Evolutionary conservation across 2,797 vertebrate species (phyloP), one percentile per base, ranked within the genome.

Genomic region (Eulemur coronatus): DNA sequence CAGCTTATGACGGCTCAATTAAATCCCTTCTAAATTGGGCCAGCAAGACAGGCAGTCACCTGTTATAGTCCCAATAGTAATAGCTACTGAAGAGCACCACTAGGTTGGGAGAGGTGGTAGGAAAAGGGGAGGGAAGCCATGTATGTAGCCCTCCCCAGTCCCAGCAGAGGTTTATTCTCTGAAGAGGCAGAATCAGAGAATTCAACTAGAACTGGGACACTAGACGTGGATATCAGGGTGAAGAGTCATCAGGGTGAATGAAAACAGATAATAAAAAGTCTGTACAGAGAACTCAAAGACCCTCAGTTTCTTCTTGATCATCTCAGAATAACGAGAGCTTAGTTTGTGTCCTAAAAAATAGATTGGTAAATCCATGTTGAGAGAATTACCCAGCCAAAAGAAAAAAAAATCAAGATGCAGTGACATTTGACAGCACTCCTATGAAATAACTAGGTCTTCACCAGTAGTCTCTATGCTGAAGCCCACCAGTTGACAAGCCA

Each of bases 11-110:
- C 22, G 92, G 55, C 43, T 76, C 20, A 92, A 28, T 76, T 55
- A 95, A 92, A 92, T 88, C n/a, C n/a, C 33, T 72, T 94, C 84
- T 85, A 88, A 92, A 73, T 4, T 81, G 24, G n/a, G 46, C 48
- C 8, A 46, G 20, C 5, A 87, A 87, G 92, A 92, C 24, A 57
- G 67, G 67, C 30, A 65, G 33, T 69, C 43, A 63, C 52, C 85
- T 20, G 1, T 0, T 7, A 24, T 7, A 30, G 1, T n/a, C 61
- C 55, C 14, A 46, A 33, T 7, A 50, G 33, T 3, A 43, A 7
- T 5, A 57, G n/a, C 48, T 43, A 17, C 15, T 82, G 24, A 73
- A 67, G 63, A 84, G 28, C 28, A n/a, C 50, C 61, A 59, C 9
- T 70, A 28, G 55, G 52, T 14, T 73, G 38, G 55, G 55, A 55